Evolutionary conservation across 2,888 invertebrate genomes (phyloP), one percentile per base, ranked within the genome.

Genomic region (Cataglyphis albicans): DNA sequence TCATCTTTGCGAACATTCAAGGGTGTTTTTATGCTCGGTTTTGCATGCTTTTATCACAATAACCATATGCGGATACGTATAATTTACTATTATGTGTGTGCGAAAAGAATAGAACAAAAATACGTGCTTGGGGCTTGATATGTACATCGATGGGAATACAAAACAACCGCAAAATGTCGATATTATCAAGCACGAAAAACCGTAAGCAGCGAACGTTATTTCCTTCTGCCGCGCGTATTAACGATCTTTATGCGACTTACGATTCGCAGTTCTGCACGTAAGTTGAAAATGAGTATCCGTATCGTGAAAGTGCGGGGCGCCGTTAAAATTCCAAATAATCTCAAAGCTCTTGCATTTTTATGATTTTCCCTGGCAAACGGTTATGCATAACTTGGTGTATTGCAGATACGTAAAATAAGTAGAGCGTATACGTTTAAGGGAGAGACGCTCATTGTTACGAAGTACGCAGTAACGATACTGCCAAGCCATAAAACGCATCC

Each of bases 401-500:
- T 70, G 87, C 84, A 63, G 89, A 88, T 81, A 85, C 86, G 86
- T 89, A 85, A 86, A 88, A 86, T 87, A 89, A 87, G 87, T 88
- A 86, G 87, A 87, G 86, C 86, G 90, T 87, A 73, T 68, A 76
- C 81, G 84, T 80, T 86, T 82, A 81, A 84, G 87, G 82, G 85
- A 86, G 87, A 82, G 85, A 86, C 83, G 86, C 86, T 87, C 87
- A 84, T 88, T 87, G 86, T 90, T 87, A 87, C 87, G 87, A 85
- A 87, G 84, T 84, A 82, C 78, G 90, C 87, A 87, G 88, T 88
- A 86, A 89, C 86, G 81, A 61, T 68, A 90, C 87, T 88, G 90
- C 89, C 89, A 90, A 91, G 93, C 93, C 93, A 93, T 93, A 92
- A 89, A 88, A 88, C 86, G 86, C 88, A 84, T 86, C 90, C 78